These are phyloP conservation scores for Malurus splendens DNA, from an alignment of 2,797 vertebrate genomes.

Conservation along the genomic window DNA sequence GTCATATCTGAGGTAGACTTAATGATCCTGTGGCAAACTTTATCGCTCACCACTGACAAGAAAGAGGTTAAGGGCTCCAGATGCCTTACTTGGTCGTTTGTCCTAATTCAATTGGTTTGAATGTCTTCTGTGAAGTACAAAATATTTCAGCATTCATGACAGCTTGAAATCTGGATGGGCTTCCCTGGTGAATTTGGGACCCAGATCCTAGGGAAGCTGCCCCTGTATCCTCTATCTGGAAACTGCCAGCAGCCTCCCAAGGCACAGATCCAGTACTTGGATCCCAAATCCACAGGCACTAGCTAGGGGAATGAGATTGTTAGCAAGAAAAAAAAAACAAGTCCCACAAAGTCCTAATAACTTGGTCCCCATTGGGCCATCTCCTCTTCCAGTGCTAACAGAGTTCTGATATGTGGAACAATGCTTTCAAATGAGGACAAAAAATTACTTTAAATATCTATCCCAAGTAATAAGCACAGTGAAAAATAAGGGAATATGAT, in stretches of 20 bases:
- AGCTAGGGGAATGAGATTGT: rapidly evolving
- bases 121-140: background rate
- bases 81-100: background rate
- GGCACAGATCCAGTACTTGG: background rate
- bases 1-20: background rate
- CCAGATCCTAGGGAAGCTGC: background rate
- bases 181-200: background rate
- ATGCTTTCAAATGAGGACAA: background rate
- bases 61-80: background rate
- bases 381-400: background rate
- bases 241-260: background rate
- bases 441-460: background rate
- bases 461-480: background rate
- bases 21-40: background rate
- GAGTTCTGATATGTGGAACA: background rate
- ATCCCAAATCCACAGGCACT: background rate
- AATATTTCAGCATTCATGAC: background rate
- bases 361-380: background rate
- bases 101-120: background rate
- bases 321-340: background rate
- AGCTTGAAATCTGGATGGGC: background rate
- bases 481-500: background rate
- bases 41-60: background rate
- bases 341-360: background rate
- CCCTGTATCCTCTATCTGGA: background rate